These are phyloP conservation scores for Tapirus terrestris DNA, from an alignment of 2,113 vertebrate genomes.

Conservation along the genomic window DNA sequence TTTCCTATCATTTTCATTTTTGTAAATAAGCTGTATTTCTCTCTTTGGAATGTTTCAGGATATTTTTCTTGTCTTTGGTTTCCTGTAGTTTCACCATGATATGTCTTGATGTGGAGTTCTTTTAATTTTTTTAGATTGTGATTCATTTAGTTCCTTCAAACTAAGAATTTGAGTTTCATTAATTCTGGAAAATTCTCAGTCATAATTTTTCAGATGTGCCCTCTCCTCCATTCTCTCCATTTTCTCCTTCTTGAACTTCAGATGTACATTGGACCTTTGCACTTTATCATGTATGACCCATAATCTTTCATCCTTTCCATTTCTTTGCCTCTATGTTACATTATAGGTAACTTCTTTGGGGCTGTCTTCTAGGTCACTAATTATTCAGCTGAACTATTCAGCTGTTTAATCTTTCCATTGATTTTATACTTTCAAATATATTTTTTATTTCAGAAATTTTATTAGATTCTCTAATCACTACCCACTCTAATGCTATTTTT, in stretches of 20 bases:
- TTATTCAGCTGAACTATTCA: neutral
- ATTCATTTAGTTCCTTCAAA: slow-evolving; percentile 27
- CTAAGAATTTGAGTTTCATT: neutral
- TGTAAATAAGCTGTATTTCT: neutral
- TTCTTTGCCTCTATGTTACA: neutral
- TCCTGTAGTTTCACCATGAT: neutral
- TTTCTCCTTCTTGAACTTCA: neutral
- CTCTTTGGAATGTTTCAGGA: neutral
- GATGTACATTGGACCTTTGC: neutral
- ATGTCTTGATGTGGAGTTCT: neutral
- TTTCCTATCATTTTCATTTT: slow-evolving; percentile 6
- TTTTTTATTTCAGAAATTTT: neutral
- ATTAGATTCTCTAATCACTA: neutral
- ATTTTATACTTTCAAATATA: slow-evolving; percentile 1
- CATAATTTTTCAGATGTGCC: slow-evolving; percentile 19
- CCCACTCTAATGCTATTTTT: neutral
- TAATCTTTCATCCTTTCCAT: neutral
- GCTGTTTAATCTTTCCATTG: neutral
- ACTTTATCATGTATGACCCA: neutral
- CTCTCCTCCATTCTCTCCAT: neutral
- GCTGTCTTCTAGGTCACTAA: neutral
- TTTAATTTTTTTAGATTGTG: neutral
- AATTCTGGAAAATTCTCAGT: neutral
- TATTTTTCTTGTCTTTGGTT: neutral
- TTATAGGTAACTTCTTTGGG: neutral